Evolutionary conservation across 2,113 vertebrate species (phyloP), one percentile per base, ranked within the genome.

Genomic region (Micronisus gabar): DNA sequence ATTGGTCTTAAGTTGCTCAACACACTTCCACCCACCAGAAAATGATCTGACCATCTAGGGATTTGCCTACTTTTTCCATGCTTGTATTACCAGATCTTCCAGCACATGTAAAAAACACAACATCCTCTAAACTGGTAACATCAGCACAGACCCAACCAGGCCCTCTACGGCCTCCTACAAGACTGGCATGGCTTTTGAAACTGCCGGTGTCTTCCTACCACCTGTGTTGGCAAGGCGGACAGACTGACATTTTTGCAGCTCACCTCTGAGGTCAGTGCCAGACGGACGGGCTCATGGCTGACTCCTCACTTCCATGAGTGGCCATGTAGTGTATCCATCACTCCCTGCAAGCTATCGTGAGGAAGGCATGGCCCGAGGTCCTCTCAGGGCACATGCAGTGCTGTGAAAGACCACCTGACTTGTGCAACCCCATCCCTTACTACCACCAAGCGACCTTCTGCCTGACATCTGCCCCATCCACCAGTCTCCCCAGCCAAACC

Each of bases 21-120:
- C 8, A 7, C 0, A 0, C 16, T 70, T 65, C 6, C 18, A 29
- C 17, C 10, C 20, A 34, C 16, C 2, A 15, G 38, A 62, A 88
- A 40, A 36, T 7, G 2, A 73, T 34, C n/a, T 34, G 19, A 41
- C 4, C 6, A 14, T 15, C 19, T 62, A 10, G 4, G 47, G 21
- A 81, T 84, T 2, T 22, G 10, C 59, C 43, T 40, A 27, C 15
- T 81, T 68, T 22, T n/a, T 30, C 58, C n/a, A 26, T 0, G 4
- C 20, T 36, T 7, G 1, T 7, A 20, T 50, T 30, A 74, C 23
- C 21, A 65, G 47, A 30, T 10, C 47, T 27, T 59, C 43, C 58
- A 50, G 58, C 34, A 43, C 5, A 4, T 5, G 23, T 72, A 27
- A 63, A 67, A 68, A 45, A 15, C 45, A 40, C 40, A 32, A 6